Evolutionary conservation across 1,140 invertebrate genomes (phyloP).

Genomic region (Hormaphis cornu): DNA sequence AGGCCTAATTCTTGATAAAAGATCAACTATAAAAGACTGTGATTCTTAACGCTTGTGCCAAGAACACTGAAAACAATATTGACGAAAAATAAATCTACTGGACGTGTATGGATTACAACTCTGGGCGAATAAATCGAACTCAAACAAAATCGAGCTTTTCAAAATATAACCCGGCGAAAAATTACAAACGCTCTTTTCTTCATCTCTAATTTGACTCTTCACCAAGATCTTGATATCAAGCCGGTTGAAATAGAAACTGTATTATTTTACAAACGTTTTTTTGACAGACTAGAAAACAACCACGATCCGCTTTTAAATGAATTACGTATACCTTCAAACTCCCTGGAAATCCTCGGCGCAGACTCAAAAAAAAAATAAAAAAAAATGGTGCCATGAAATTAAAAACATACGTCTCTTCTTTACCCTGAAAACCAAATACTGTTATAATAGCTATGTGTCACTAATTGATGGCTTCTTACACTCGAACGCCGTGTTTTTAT

Average conservation of each 20-base stretch:
- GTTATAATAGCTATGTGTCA: too few species aligned
- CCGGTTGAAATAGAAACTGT: background rate
- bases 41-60: too few species aligned
- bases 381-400: background rate
- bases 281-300: background rate
- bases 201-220: background rate
- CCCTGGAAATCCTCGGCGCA: background rate
- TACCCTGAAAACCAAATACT: too few species aligned
- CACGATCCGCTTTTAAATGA: background rate
- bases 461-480: too few species aligned
- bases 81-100: too few species aligned
- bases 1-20: too few species aligned
- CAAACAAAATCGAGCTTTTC: background rate
- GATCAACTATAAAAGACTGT: too few species aligned
- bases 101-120: too few species aligned
- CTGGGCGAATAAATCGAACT: too few species aligned
- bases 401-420: background rate
- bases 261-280: background rate
- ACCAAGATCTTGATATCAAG: background rate
- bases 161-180: background rate
- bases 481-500: too few species aligned
- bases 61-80: too few species aligned
- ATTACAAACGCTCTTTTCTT: background rate
- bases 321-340: background rate
- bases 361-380: background rate